A percentile compares a stretch with the other conserved stretches of the same genome.
Conservation (phyloP, 2,888 invertebrate species). For the Pseudococcus longispinus region DNA sequence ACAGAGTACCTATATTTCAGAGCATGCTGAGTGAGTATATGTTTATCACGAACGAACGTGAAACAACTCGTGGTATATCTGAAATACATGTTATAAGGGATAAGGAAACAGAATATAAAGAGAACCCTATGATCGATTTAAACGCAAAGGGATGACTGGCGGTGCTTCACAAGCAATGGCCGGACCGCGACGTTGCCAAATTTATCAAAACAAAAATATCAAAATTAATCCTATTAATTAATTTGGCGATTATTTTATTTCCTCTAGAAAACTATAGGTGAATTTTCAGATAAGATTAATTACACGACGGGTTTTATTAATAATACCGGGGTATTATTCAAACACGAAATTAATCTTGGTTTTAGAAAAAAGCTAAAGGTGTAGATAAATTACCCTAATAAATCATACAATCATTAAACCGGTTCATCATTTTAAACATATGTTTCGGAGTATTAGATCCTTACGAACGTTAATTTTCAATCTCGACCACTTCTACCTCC, state of each 20-base stretch:
- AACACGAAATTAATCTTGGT: background rate
- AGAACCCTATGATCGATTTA: slow-evolving; percentile 57
- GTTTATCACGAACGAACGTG: slow-evolving; percentile 22
- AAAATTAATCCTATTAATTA: slow-evolving; percentile 23
- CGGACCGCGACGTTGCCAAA: slow-evolving; percentile 55
- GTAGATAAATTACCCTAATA: background rate
- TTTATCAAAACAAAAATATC: slow-evolving; percentile 30
- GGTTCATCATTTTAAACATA: background rate
- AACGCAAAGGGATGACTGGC: slow-evolving; percentile 51
- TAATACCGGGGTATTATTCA: background rate
- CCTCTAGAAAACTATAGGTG: background rate
- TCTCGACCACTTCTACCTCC: no score
- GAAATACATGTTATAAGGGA: slow-evolving; percentile 45
- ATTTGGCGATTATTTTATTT: background rate
- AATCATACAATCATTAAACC: background rate
- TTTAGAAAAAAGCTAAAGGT: background rate
- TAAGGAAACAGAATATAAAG: slow-evolving; percentile 49
- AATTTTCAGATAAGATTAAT: background rate
- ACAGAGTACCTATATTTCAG: background rate
- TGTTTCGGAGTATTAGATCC: background rate
- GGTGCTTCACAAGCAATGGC: slow-evolving; percentile 49
- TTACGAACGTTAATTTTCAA: background rate
- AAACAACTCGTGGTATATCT: slow-evolving; percentile 39
- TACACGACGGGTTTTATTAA: background rate
- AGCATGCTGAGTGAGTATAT: slow-evolving; percentile 19